These are phyloP conservation scores for Paracentrotus lividus DNA, from an alignment of 53 echinoderm and acorn worm genomes.

Conservation along the genomic window DNA sequence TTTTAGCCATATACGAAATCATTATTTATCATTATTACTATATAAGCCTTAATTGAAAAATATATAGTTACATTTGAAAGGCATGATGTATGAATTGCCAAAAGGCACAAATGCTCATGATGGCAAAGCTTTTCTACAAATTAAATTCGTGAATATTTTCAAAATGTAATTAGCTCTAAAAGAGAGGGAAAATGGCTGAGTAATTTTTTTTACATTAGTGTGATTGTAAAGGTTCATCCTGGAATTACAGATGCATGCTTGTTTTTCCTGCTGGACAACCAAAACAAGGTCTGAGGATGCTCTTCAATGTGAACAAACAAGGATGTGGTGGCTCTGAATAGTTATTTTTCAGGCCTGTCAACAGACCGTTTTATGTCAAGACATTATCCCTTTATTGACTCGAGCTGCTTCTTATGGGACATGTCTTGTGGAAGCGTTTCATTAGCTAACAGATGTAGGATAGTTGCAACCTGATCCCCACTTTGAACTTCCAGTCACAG, in stretches of 20 bases:
- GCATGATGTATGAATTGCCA: too few species aligned
- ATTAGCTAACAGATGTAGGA: slow-evolving; percentile 25
- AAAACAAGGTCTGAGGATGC: background rate
- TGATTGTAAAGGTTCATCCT: background rate
- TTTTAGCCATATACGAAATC: too few species aligned
- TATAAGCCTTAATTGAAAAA: too few species aligned
- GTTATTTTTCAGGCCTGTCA: background rate
- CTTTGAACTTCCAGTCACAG: background rate
- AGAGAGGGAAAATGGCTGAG: background rate
- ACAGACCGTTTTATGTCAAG: slow-evolving; percentile 14
- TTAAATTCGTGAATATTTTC: too few species aligned
- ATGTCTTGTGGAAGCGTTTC: slow-evolving; percentile 30
- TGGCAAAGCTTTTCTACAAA: too few species aligned
- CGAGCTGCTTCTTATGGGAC: background rate
- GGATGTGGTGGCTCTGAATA: background rate
- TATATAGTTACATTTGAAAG: too few species aligned
- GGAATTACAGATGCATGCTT: too few species aligned
- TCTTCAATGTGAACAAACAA: background rate
- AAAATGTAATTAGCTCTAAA: background rate
- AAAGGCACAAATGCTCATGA: too few species aligned
- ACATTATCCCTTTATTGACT: background rate
- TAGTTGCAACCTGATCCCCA: background rate
- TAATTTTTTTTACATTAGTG: background rate
- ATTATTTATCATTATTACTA: too few species aligned
- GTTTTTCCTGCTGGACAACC: too few species aligned